These are phyloP conservation scores for Nymphalis urticae DNA, from an alignment of 2,888 invertebrate genomes.

Conservation along the genomic window DNA sequence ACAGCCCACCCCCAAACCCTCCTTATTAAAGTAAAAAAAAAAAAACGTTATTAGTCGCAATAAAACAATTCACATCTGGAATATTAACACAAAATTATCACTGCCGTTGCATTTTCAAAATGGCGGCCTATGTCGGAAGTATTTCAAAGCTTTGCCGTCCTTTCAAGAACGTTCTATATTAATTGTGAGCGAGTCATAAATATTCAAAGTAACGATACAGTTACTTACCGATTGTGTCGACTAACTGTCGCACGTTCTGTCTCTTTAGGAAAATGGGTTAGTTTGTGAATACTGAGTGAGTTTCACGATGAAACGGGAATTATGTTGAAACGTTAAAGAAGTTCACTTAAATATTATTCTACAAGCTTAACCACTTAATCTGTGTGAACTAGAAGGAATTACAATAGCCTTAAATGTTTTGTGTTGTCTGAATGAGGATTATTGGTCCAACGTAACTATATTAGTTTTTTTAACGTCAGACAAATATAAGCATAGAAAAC, in stretches of 20 bases:
- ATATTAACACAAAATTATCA: not conserved
- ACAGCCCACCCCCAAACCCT: too few species aligned
- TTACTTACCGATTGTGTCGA: conserved; percentile 10
- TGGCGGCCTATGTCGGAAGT: conserved; percentile 10
- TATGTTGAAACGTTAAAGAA: too few species aligned
- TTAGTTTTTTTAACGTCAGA: too few species aligned
- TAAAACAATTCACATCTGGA: not conserved
- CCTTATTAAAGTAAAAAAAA: too few species aligned
- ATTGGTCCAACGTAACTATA: too few species aligned
- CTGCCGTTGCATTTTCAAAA: not conserved
- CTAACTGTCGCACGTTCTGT: conserved; percentile 22
- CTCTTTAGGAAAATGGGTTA: conserved; percentile 17
- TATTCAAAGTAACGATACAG: conserved; percentile 26
- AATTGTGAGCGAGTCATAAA: conserved; percentile 25
- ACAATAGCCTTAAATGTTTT: too few species aligned
- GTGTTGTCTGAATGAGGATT: too few species aligned
- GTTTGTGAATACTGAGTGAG: conserved; percentile 3
- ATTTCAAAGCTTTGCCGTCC: conserved; percentile 7
- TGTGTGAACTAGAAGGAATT: too few species aligned
- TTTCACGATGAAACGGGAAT: not conserved
- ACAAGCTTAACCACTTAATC: too few species aligned
- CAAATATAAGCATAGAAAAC: too few species aligned
- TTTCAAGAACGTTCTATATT: conserved; percentile 26
- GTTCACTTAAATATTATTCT: too few species aligned
- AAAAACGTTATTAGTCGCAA: too few species aligned